Conservation (phyloP, 2,113 vertebrate species). For the Buteo buteo region DNA sequence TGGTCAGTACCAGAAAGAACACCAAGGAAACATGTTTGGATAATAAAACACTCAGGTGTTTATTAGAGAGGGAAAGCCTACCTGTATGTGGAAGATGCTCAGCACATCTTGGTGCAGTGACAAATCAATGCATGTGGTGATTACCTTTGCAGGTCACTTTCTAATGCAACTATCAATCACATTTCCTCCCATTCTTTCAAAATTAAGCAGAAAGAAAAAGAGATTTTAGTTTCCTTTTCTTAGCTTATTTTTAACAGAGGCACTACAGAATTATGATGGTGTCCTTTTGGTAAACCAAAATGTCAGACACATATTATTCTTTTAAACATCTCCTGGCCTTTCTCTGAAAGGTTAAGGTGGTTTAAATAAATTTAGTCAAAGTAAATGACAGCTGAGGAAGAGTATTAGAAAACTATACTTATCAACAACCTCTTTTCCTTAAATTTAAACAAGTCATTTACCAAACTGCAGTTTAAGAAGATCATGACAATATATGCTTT, state of each 20-base stretch:
- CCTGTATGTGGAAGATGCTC: neutral
- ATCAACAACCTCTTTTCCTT: slow-evolving; percentile 68
- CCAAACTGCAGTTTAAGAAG: slow-evolving; percentile 58
- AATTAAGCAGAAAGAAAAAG: slow-evolving; percentile 59
- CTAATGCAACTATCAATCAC: slow-evolving; percentile 37
- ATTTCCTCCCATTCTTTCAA: neutral
- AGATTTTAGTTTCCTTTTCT: slow-evolving; percentile 64
- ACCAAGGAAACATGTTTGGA: rapidly evolving
- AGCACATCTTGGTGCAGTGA: neutral
- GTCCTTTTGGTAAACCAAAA: slow-evolving; percentile 75
- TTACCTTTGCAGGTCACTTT: slow-evolving; percentile 1
- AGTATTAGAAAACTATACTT: slow-evolving; percentile 69
- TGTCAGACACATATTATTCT: slow-evolving; percentile 74
- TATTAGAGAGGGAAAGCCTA: neutral
- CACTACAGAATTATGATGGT: slow-evolving; percentile 66
- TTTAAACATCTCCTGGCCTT: slow-evolving; percentile 70
- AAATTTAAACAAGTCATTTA: slow-evolving; percentile 73
- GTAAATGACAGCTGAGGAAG: slow-evolving; percentile 72
- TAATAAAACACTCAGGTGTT: neutral
- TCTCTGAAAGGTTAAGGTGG: slow-evolving; percentile 77
- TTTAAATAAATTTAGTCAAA: slow-evolving; percentile 79
- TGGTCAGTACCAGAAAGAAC: neutral
- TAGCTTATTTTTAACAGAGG: slow-evolving; percentile 68
- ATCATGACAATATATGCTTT: slow-evolving; percentile 6
- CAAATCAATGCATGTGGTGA: neutral